A percentile compares a stretch with the other conserved stretches of the same genome.
Conservation (phyloP, 2,888 invertebrate species). For the Pterobdella sp. region DNA sequence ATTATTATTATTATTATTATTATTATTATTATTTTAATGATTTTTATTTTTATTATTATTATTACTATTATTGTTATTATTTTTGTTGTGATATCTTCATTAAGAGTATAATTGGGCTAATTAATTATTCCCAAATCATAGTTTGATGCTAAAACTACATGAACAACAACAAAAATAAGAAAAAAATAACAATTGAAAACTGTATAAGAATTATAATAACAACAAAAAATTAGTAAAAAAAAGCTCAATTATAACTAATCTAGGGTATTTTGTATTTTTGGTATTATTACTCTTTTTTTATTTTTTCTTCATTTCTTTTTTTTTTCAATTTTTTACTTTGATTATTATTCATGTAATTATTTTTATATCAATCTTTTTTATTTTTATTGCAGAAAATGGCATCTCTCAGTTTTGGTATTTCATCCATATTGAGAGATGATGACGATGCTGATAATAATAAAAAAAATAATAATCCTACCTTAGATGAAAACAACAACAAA, state of each 20-base stretch:
- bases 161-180: background rate
- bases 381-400: too few relatives aligned
- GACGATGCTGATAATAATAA: slow-evolving; percentile 2
- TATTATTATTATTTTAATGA: background rate
- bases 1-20: background rate
- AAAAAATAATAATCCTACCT: background rate
- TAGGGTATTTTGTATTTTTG: too few relatives aligned
- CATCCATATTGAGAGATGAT: too few relatives aligned
- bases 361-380: too few relatives aligned
- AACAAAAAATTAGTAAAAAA: too few relatives aligned
- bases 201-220: background rate
- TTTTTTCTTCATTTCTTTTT: too few relatives aligned
- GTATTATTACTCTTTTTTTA: too few relatives aligned
- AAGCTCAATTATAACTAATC: too few relatives aligned
- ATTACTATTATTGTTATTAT: background rate
- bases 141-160: background rate
- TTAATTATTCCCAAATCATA: background rate
- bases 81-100: background rate
- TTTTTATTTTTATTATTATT: background rate
- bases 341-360: too few relatives aligned
- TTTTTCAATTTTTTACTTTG: too few relatives aligned
- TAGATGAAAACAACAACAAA: background rate
- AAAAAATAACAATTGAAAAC: background rate
- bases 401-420: too few relatives aligned
- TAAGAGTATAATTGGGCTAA: too few relatives aligned